A percentile compares a stretch with the other conserved stretches of the same genome.
Evolutionary conservation across 2,888 invertebrate species (phyloP).

Genomic region (Plagodis dolabraria): DNA sequence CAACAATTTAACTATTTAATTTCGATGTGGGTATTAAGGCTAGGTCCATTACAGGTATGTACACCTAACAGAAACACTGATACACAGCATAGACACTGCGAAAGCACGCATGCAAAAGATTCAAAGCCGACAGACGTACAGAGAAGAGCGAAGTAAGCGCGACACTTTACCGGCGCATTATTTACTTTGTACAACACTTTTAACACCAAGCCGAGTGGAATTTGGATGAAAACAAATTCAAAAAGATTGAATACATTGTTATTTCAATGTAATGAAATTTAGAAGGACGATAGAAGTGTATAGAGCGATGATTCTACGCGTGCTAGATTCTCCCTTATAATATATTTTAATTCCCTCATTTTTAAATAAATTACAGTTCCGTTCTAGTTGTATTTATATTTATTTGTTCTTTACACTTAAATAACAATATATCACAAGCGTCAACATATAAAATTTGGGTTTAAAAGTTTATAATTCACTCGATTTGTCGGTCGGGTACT

Average conservation of each 20-base stretch:
- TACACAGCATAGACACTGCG: slow-evolving; percentile 71
- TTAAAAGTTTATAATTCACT: slow-evolving; percentile 30
- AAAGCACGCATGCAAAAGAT: slow-evolving; percentile 84
- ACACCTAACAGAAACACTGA: slow-evolving; percentile 64
- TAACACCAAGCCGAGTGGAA: slow-evolving; percentile 60
- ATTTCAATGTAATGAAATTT: slow-evolving; percentile 78
- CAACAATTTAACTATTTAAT: slow-evolving; percentile 60
- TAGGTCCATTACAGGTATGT: slow-evolving; percentile 74
- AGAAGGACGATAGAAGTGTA: slow-evolving; percentile 44
- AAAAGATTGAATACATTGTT: slow-evolving; percentile 73
- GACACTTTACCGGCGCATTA: slow-evolving; percentile 20
- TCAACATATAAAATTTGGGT: slow-evolving; percentile 77
- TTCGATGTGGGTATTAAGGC: slow-evolving; percentile 84
- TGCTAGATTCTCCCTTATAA: slow-evolving; percentile 68
- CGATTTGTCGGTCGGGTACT: slow-evolving; percentile 32
- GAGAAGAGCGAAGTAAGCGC: slow-evolving; percentile 46
- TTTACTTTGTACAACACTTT: slow-evolving; percentile 30
- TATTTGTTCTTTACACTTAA: slow-evolving; percentile 82
- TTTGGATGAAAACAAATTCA: slow-evolving; percentile 82
- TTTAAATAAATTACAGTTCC: slow-evolving; percentile 65
- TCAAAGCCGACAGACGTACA: slow-evolving; percentile 73
- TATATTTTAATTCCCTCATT: slow-evolving; percentile 57
- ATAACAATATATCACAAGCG: slow-evolving; percentile 85
- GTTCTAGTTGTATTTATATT: slow-evolving; percentile 73
- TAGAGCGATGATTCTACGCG: slow-evolving; percentile 68